Conservation (phyloP, 1,140 invertebrate species). For the Rhopalosiphum padi region DNA sequence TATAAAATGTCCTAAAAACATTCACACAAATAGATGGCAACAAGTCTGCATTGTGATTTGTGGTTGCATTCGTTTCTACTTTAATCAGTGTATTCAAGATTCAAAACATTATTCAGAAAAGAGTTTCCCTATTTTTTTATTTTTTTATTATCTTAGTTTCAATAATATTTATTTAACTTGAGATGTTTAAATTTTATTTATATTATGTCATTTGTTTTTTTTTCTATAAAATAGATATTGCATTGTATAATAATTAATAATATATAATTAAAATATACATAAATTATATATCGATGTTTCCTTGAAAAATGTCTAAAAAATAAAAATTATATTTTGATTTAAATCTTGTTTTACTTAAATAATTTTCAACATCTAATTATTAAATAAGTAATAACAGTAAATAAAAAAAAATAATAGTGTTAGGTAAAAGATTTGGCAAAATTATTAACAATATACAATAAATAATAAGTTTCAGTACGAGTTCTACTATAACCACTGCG, state of each 20-base stretch:
- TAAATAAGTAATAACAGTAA: too few species aligned
- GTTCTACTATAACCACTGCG: too few species aligned
- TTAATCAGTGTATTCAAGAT: not conserved
- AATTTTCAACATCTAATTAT: too few species aligned
- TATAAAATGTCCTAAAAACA: not conserved
- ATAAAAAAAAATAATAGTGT: too few species aligned
- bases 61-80: not conserved
- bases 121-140: not conserved
- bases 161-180: not conserved
- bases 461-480: too few species aligned
- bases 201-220: not conserved
- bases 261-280: not conserved
- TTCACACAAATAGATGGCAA: not conserved
- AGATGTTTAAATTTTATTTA: not conserved
- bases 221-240: not conserved
- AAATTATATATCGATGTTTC: not conserved
- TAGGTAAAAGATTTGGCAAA: too few species aligned
- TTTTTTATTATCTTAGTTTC: not conserved
- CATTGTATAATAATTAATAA: not conserved
- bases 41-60: too few species aligned
- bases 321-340: too few species aligned
- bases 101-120: not conserved
- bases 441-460: too few species aligned
- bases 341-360: too few species aligned
- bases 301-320: too few species aligned